Conservation (phyloP, 2,113 vertebrate genomes). For the Elachura formosa region DNA sequence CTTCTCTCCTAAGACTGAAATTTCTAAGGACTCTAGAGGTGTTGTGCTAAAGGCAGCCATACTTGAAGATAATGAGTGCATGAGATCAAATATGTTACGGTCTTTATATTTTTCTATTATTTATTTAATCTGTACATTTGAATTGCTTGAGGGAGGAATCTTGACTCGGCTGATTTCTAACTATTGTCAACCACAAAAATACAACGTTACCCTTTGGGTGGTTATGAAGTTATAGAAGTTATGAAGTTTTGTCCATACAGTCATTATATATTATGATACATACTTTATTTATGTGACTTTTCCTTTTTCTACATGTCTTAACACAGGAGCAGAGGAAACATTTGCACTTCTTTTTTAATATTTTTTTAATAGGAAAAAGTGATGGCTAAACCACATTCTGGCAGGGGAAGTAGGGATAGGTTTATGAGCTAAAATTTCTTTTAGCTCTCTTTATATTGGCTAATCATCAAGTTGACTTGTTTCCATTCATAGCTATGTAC, state of each 20-base stretch:
- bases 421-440: background rate
- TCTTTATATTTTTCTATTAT: background rate
- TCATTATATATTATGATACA: too few species aligned
- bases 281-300: too few species aligned
- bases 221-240: too few species aligned
- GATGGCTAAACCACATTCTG: slow-evolving; percentile 47
- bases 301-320: background rate
- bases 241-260: background rate
- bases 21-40: background rate
- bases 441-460: slow-evolving; percentile 24
- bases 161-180: background rate
- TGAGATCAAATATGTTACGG: background rate
- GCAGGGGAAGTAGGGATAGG: background rate
- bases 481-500: background rate
- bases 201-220: background rate
- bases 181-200: background rate
- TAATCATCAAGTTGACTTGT: background rate
- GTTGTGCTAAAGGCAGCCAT: background rate
- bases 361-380: slow-evolving; percentile 16
- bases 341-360: background rate
- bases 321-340: slow-evolving; percentile 23
- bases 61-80: background rate
- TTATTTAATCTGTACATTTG: background rate
- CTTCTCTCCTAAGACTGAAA: background rate
- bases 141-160: background rate